These are phyloP conservation scores for Palloptera scutellata DNA, from an alignment of 2,888 invertebrate species.

Conservation along the genomic window DNA sequence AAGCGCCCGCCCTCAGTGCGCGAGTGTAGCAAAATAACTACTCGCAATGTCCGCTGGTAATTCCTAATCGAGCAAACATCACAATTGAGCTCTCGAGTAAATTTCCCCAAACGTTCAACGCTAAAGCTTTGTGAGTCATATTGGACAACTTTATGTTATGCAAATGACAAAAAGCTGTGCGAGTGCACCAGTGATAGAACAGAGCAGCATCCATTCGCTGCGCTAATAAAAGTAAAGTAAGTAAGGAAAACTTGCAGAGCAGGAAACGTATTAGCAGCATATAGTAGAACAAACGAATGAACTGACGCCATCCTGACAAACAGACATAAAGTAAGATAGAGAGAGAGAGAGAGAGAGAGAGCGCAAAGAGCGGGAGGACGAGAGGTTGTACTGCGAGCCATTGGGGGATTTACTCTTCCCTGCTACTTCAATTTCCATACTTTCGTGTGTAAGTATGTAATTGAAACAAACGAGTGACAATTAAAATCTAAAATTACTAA, in stretches of 20 bases:
- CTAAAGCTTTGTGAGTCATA: not conserved
- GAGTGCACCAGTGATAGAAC: not conserved
- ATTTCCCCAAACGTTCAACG: not conserved
- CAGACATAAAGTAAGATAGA: too few species aligned
- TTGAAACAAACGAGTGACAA: slow-evolving; percentile 16
- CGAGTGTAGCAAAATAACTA: too few species aligned
- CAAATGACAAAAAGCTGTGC: not conserved
- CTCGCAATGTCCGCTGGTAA: not conserved
- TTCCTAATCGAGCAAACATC: slow-evolving; percentile 4
- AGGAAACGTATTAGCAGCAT: not conserved
- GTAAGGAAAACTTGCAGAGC: not conserved
- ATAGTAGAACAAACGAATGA: too few species aligned
- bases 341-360: not conserved
- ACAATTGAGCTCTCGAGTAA: not conserved
- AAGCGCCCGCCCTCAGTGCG: too few species aligned
- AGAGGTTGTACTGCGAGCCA: not conserved
- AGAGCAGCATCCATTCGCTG: not conserved
- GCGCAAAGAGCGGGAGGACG: not conserved
- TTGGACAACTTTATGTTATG: not conserved
- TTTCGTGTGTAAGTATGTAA: not conserved
- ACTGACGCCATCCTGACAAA: too few species aligned
- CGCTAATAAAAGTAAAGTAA: not conserved
- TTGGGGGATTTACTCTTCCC: not conserved
- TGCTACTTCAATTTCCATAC: not conserved
- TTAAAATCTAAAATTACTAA: slow-evolving; percentile 23